phyloP scores from a whole-genome alignment of 2,113 vertebrate species.

The Lichenostomus cassidix region DNA sequence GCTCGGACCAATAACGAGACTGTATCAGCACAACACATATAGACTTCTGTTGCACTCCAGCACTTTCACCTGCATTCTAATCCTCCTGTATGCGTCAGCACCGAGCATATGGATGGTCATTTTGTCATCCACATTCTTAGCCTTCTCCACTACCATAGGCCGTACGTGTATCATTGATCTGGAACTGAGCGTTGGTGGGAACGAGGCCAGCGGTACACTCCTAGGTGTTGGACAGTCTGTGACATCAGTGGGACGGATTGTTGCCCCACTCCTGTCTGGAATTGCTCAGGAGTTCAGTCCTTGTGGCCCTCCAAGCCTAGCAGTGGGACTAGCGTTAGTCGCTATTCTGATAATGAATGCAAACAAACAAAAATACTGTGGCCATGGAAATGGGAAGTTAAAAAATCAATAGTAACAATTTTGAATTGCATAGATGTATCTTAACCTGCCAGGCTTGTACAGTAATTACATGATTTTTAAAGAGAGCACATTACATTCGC shows the following conservation, averaged over 20 bases:
- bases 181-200: slow-evolving; percentile 82
- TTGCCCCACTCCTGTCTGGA: slow-evolving; percentile 89
- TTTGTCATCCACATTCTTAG: slow-evolving; percentile 85
- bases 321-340: slow-evolving; percentile 78
- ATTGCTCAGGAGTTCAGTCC: slow-evolving; percentile 91
- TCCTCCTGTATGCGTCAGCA: slow-evolving; percentile 80
- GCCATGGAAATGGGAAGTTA: not conserved
- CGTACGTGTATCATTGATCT: slow-evolving; percentile 90
- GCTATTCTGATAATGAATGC: slow-evolving; percentile 81
- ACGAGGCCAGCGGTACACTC: slow-evolving; percentile 84
- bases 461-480: not conserved
- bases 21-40: slow-evolving; percentile 82
- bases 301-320: slow-evolving; percentile 87
- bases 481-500: not conserved
- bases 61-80: slow-evolving; percentile 78
- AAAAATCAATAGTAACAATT: slow-evolving; percentile 56
- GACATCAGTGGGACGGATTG: slow-evolving; percentile 86
- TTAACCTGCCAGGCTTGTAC: not conserved
- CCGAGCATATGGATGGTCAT: slow-evolving; percentile 78
- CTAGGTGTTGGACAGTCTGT: slow-evolving; percentile 93
- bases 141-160: slow-evolving; percentile 89
- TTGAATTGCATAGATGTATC: not conserved
- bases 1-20: slow-evolving; percentile 83
- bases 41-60: slow-evolving; percentile 86
- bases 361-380: slow-evolving; percentile 40